A percentile compares a stretch with the other conserved stretches of the same genome.
These are phyloP conservation scores for Epizoanthus stellaris DNA, from an alignment of 92 coral and sea anemone genomes.

Conservation along the genomic window DNA sequence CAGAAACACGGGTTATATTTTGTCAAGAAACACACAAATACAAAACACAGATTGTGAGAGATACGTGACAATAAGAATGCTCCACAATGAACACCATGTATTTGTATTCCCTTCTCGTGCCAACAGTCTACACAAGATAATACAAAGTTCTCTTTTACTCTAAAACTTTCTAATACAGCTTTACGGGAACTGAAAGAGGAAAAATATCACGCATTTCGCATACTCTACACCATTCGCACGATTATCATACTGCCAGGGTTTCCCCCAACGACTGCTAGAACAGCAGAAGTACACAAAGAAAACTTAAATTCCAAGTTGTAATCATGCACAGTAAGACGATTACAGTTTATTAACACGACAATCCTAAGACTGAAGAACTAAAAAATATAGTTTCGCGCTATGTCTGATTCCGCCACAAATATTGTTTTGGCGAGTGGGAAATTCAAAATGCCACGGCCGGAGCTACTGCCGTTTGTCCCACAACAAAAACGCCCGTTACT, in stretches of 20 bases:
- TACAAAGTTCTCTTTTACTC: not conserved
- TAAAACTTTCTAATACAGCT: not conserved
- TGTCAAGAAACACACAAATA: slow-evolving; percentile 18
- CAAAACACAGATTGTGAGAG: slow-evolving; percentile 7
- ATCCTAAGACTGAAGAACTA: not conserved
- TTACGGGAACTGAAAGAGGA: not conserved
- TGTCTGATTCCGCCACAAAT: slow-evolving; percentile 30
- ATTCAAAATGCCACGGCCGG: slow-evolving; percentile 75
- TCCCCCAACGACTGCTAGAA: not conserved
- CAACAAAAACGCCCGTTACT: slow-evolving; percentile 11
- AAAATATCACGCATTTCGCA: not conserved
- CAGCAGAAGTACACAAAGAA: not conserved
- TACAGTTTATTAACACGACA: not conserved
- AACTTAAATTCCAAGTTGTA: not conserved
- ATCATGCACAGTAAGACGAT: not conserved
- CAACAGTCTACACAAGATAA: not conserved
- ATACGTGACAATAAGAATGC: not conserved
- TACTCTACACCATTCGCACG: no score
- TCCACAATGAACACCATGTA: not conserved
- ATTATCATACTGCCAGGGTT: not conserved
- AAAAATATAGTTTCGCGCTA: slow-evolving; percentile 22
- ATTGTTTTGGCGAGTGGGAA: slow-evolving; percentile 84
- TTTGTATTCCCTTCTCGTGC: not conserved
- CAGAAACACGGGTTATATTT: slow-evolving; percentile 20
- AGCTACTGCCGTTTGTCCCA: not conserved